Base-by-base conservation (phyloP, 2,113 vertebrate species). In the Dasypus novemcinctus region DNA sequence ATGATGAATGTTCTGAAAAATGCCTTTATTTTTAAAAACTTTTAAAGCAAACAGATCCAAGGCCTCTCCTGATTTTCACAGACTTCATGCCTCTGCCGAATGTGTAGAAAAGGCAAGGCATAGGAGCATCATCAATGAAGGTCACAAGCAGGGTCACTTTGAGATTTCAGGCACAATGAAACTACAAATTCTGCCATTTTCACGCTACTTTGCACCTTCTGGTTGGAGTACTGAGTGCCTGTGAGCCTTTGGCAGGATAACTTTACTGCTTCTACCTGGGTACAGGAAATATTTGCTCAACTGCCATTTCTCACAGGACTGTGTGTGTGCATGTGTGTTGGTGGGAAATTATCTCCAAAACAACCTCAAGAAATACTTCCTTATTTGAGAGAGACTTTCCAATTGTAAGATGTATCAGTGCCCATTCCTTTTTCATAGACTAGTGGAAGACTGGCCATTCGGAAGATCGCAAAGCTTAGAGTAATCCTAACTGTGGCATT, bases 181-280 rank as follows among this genome's bases (percentile, higher is more conserved):
- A 83, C 66, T 57, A 25, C 38, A 14, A 31, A 57, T 33, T 66
- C 68, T 72, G 41, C 61, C 6, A 31, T 81, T 87, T 84, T 68
- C 72, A 85, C 46, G 49, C 59, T 89, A 25, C 33, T 85, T 80
- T 74, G 41, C 31, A 74, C 76, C 93, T 93, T 96, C 90, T 96
- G 64, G 17, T 54, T 87, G 95, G 72, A 75, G 18, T 64, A 64
- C 43, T 81, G 52, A 31, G 20, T 83, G 64, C 27, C 68, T 90
- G 81, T 79, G 76, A 93, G 41, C 49, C n/a, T 59, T 27, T 31
- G 46, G 29, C 7, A 27, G 31, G 31, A 68, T 15, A 63, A 25
- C 4, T 7, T 75, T 90, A 41, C 86, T 74, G 10, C 29, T 80
- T 95, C 64, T 33, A 76, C 27, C 66, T 78, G 61, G 49, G 69